Evolutionary conservation across 2,113 vertebrate genomes (phyloP), one percentile per base, ranked within the genome.

Genomic region (Nanorana parkeri): DNA sequence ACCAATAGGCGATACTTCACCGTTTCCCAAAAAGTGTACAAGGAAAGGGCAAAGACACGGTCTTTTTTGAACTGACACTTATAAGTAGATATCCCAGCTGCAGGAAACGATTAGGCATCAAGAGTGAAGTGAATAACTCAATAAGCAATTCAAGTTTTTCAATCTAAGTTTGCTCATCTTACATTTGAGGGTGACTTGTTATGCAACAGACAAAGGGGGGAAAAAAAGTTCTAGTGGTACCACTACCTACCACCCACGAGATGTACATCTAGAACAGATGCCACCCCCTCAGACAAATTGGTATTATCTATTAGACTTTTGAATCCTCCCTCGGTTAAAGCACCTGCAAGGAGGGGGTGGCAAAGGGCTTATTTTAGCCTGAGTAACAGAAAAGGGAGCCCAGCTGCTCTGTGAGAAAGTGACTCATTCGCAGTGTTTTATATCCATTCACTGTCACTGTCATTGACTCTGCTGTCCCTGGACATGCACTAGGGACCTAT

Each of bases 331-430:
- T 66, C 10, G 3, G 55, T 28, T 17, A n/a, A 75, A 36, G 80
- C 80, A 82, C 80, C 80, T 82, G 80, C 47, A 20, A 82, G 26
- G 29, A 74, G 80, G 69, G 80, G 71, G 80, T 82, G 80, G 60
- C 10, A 51, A 60, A 29, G 41, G 24, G 19, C 21, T 67, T 82
- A 66, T 74, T 82, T 82, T 75, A 58, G 52, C n/a, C 21, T 19
- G 16, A 67, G 74, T 75, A 63, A 67, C 69, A 74, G 52, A 74
- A 26, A 21, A 54, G 19, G 58, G 58, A 66, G 51, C 51, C 75
- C 61, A 74, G 80, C 71, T 74, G 80, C 29, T 75, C 60, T 19
- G 8, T 41, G 61, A 41, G 51, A 19, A 36, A 36, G 69, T 82
- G 80, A 82, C 69, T 82, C 80, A 82, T 8, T 41, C 28, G 13